Conservation (phyloP, 2,113 vertebrate genomes). For the Centropus unirufus region DNA sequence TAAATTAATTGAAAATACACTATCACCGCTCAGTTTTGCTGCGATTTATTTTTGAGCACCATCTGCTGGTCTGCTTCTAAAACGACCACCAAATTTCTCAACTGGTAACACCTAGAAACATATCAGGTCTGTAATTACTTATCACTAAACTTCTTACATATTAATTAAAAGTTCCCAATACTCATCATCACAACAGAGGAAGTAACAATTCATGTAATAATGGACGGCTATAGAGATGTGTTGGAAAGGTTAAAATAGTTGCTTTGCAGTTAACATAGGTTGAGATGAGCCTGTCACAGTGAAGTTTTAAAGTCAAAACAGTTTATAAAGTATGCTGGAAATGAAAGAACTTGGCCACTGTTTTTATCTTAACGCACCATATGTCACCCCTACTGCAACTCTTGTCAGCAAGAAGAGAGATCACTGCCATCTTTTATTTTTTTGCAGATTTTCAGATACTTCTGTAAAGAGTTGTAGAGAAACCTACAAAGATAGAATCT, state of each 20-base stretch:
- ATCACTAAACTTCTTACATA: neutral
- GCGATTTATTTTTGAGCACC: conserved; percentile 38
- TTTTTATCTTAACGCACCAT: neutral
- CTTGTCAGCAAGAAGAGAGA: neutral
- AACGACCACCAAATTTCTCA: neutral
- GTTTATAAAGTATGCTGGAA: neutral
- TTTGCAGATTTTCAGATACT: neutral
- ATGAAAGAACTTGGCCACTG: neutral
- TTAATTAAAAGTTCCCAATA: neutral
- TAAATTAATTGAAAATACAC: neutral
- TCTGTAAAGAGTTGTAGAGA: neutral
- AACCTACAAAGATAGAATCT: neutral
- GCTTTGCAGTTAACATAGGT: neutral
- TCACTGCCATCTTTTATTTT: neutral
- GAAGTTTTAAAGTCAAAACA: neutral
- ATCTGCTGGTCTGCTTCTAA: conserved; percentile 35
- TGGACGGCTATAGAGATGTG: neutral
- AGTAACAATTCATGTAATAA: neutral
- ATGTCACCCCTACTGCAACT: neutral
- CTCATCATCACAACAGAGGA: neutral
- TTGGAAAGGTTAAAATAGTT: neutral
- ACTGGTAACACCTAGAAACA: neutral
- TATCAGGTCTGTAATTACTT: neutral
- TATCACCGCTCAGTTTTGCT: neutral
- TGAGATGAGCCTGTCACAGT: neutral